Percentiles rank a stretch among this genome's conserved stretches.
Conservation (phyloP, 2,888 invertebrate genomes). For the Sussaba pulchella region DNA sequence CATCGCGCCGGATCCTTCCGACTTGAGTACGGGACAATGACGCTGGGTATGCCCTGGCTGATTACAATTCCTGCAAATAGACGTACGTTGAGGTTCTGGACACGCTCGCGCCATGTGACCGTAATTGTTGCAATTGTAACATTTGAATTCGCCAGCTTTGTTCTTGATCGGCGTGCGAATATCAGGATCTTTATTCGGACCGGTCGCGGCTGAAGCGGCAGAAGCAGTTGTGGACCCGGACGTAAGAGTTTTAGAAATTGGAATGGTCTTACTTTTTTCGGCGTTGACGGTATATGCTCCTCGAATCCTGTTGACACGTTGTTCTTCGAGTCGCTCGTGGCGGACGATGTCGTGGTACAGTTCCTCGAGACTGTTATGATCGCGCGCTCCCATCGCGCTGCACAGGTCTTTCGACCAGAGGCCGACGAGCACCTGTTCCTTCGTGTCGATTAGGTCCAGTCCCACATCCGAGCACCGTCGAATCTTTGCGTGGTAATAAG, state of each 20-base stretch:
- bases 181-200: neutral
- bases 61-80: conserved; percentile 27
- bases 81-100: conserved; percentile 1
- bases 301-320: conserved; percentile 28
- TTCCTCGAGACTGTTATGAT: neutral
- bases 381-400: conserved; percentile 28
- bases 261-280: neutral
- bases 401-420: conserved; percentile 31
- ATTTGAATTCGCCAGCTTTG: conserved; percentile 21
- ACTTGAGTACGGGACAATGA: neutral
- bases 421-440: conserved; percentile 39
- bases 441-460: conserved; percentile 15
- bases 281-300: neutral
- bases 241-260: neutral
- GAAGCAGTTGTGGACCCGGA: neutral
- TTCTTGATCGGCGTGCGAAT: conserved; percentile 9
- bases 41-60: conserved; percentile 26
- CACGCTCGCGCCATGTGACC: conserved; percentile 26
- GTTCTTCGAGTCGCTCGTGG: neutral
- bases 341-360: conserved; percentile 29
- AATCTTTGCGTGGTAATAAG: conserved; percentile 32
- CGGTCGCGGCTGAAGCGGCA: neutral
- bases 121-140: conserved; percentile 30
- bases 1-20: neutral
- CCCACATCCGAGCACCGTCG: conserved; percentile 10